phyloP scores from a whole-genome alignment of 2,797 vertebrate species.

The Masticophis lateralis region DNA sequence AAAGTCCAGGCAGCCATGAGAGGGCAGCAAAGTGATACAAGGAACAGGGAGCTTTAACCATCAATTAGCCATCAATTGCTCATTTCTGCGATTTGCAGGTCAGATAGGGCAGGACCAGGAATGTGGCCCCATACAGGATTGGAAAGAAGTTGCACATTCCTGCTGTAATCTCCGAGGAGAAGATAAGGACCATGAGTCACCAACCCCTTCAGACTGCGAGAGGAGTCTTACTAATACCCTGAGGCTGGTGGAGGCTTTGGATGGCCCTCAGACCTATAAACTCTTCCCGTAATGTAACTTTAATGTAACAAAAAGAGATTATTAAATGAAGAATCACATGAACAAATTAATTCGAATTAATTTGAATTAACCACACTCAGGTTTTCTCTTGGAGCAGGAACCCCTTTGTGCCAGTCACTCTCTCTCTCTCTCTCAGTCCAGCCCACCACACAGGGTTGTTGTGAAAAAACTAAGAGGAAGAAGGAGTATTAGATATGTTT shows the following conservation, averaged over 20 bases:
- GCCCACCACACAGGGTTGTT: neutral
- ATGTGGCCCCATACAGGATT: neutral
- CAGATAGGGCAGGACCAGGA: neutral
- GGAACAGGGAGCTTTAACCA: neutral
- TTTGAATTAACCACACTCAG: neutral
- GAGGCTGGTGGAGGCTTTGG: neutral
- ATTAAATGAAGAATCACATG: neutral
- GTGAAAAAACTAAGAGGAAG: neutral
- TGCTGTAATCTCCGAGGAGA: neutral
- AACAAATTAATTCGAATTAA: neutral
- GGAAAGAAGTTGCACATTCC: neutral
- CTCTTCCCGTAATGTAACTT: neutral
- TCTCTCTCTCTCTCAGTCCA: neutral
- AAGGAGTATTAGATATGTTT: neutral
- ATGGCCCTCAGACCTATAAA: neutral
- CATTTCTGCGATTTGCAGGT: neutral
- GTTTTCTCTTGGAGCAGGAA: neutral
- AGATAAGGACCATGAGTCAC: neutral
- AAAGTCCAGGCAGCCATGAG: neutral
- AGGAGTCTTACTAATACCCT: neutral
- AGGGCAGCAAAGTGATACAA: neutral
- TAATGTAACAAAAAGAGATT: neutral
- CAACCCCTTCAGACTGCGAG: neutral
- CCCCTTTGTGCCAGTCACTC: neutral
- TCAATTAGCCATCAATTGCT: neutral